Percentiles rank a stretch among this genome's conserved stretches.
These are phyloP conservation scores for Puma concolor DNA, from an alignment of 2,113 vertebrate genomes.

Conservation along the genomic window DNA sequence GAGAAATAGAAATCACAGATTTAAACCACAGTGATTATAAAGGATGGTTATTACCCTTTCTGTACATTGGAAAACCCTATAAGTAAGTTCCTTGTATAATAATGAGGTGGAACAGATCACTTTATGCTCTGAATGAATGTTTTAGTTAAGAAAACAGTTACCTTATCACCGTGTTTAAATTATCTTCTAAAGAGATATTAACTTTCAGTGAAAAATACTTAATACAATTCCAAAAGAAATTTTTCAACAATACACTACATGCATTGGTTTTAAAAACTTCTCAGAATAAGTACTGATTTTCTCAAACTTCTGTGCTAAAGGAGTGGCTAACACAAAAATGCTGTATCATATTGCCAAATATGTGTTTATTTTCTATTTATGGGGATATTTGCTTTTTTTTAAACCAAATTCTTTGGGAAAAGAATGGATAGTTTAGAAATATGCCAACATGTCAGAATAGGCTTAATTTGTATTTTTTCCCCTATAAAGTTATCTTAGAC, in stretches of 20 bases:
- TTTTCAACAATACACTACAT: background rate
- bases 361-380: background rate
- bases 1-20: background rate
- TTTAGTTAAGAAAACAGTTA: background rate
- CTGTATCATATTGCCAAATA: background rate
- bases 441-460: background rate
- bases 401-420: background rate
- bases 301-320: background rate
- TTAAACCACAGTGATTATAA: background rate
- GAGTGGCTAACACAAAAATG: background rate
- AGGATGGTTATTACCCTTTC: background rate
- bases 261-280: background rate
- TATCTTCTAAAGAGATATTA: background rate
- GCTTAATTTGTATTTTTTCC: background rate
- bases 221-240: background rate
- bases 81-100: background rate
- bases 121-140: background rate
- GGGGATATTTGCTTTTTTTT: background rate
- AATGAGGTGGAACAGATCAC: background rate
- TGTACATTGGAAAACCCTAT: background rate
- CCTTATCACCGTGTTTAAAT: background rate
- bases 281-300: background rate
- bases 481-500: background rate
- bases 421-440: background rate
- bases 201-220: background rate